Conservation (phyloP, 92 coral and sea anemone species). For the Anthopleura xanthogrammica region DNA sequence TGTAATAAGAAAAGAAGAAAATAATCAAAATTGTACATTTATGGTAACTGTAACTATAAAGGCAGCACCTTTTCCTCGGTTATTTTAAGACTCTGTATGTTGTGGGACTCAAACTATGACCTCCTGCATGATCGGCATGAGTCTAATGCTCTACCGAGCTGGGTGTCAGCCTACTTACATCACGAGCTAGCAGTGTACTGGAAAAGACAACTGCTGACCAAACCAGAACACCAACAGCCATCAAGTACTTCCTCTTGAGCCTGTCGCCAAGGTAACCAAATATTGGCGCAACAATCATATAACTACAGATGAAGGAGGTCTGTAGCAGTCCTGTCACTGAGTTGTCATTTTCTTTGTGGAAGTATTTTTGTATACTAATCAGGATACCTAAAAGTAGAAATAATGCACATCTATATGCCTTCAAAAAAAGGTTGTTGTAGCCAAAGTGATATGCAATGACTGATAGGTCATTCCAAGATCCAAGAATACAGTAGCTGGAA, state of each 20-base stretch:
- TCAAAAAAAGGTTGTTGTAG: too few relatives aligned
- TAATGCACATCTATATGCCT: too few relatives aligned
- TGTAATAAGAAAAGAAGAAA: conserved; percentile 17
- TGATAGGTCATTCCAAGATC: too few relatives aligned
- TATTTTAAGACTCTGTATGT: too few relatives aligned
- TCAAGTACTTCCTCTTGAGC: conserved; percentile 77
- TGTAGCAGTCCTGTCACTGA: conserved; percentile 84
- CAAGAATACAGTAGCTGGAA: too few relatives aligned
- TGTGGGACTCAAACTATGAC: too few relatives aligned
- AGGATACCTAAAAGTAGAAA: conserved; percentile 62
- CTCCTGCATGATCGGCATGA: too few relatives aligned
- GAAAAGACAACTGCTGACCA: conserved; percentile 87
- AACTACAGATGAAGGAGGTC: conserved; percentile 88
- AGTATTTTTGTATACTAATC: conserved; percentile 63
- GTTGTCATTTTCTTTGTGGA: conserved; percentile 61
- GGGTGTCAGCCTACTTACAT: conserved; percentile 50
- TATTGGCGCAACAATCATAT: conserved; percentile 92
- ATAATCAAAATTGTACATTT: neutral
- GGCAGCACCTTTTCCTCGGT: too few relatives aligned
- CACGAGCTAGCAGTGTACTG: conserved; percentile 60
- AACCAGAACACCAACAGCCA: conserved; percentile 79
- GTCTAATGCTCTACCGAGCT: too few relatives aligned
- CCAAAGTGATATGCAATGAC: too few relatives aligned
- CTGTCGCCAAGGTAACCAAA: conserved; percentile 99
- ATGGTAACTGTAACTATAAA: too few relatives aligned